phyloP scores from a whole-genome alignment of 2,113 vertebrate species.

The Bucco capensis region DNA sequence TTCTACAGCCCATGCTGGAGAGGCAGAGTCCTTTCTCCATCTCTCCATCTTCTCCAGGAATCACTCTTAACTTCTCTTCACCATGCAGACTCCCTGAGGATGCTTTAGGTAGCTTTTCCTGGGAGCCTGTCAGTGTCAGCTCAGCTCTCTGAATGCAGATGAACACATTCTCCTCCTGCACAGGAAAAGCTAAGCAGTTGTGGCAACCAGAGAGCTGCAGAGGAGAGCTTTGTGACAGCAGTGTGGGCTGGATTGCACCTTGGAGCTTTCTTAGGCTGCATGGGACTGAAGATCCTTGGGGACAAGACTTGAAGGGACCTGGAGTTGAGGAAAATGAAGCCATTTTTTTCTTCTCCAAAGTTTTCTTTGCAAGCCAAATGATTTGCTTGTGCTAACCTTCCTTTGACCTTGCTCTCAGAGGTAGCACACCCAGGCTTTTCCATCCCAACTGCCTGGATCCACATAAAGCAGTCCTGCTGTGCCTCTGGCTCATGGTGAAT shows the following conservation, averaged over 20 bases:
- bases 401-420: slow-evolving; percentile 28
- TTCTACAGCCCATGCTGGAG: not conserved
- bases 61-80: not conserved
- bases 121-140: not conserved
- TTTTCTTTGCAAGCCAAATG: not conserved
- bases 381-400: slow-evolving; percentile 17
- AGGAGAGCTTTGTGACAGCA: not conserved
- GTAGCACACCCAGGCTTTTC: not conserved
- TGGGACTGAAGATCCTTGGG: accelerated
- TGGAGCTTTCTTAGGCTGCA: not conserved
- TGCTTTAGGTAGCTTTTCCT: not conserved
- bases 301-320: not conserved
- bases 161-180: not conserved
- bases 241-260: not conserved
- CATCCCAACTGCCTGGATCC: not conserved
- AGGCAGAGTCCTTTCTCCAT: not conserved
- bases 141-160: not conserved
- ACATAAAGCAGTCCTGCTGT: not conserved
- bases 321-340: not conserved
- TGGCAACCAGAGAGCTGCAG: not conserved
- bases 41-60: not conserved
- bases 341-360: not conserved
- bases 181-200: not conserved
- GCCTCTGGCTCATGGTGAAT: not conserved
- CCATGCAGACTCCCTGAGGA: not conserved